Base-by-base conservation (phyloP, 2,888 invertebrate genomes). In the Mesorhabditis sp. region DNA sequence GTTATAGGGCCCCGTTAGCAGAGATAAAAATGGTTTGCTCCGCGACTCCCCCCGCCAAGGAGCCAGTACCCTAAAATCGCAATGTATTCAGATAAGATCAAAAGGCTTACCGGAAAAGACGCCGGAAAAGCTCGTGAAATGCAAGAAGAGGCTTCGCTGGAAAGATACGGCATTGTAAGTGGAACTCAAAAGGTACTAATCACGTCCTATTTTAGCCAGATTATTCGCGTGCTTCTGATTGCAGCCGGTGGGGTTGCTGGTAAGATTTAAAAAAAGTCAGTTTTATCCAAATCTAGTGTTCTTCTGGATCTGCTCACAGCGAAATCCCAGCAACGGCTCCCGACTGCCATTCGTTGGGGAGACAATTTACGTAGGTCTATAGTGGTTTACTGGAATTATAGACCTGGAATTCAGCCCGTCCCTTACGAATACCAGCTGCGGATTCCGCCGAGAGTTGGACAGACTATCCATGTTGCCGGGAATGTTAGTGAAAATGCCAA, bases 381-480 rank as follows among this genome's bases (percentile, higher is more conserved):
- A 50, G n/a, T 2, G 28, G 28, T 28, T 28, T 28, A 28, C 1
- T 28, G 28, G 28, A n/a, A 50, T 50, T 50, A 50, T 50, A 50
- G 58, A 28, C 28, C 28, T 28, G 28, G 28, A 28, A 28, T 50
- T 13, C 58, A 50, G 58, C n/a, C 58, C n/a, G 10, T 50, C n/a
- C 58, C 58, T n/a, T 10, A 10, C 58, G 7, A 50, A 13, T 50
- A 13, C n/a, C 10, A 50, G 58, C 58, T 50, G 10, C 7, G n/a
- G n/a, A 13, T n/a, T 10, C 58, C 58, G n/a, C 7, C n/a, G 58
- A 50, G 7, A 13, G 58, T 50, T n/a, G 58, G 58, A 13, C 58
- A 50, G n/a, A 50, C 7, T 50, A 50, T 50, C n/a, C 58, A 50
- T n/a, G n/a, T 50, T 50, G 58, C n/a, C n/a, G 58, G 58, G 58